Evolutionary conservation across 53 echinoderm and acorn worm species (phyloP).

Genomic region (Apostichopus leukothele): DNA sequence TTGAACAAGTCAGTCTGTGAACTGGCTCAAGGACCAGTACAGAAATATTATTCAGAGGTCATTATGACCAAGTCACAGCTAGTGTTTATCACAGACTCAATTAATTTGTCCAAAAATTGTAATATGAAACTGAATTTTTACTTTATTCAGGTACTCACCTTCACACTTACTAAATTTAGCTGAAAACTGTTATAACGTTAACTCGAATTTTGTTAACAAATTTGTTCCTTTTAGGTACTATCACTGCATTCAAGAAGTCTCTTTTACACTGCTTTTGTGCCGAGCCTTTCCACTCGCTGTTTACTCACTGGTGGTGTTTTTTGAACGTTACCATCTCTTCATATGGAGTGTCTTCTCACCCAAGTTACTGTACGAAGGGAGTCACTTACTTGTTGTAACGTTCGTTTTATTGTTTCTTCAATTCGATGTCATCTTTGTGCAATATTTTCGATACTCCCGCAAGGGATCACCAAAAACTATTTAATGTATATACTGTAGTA

Average conservation of each 20-base stretch:
- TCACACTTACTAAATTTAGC: not conserved
- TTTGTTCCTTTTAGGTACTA: constrained; percentile 50
- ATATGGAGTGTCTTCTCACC: constrained; percentile 99
- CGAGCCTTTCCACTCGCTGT: constrained; percentile 80
- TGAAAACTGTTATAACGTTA: not conserved
- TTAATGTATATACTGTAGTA: not conserved
- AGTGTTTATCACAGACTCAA: no score
- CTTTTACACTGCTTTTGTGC: constrained; percentile 62
- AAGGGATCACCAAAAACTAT: constrained; percentile 50
- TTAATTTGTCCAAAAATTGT: no score
- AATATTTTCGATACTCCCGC: constrained; percentile 31
- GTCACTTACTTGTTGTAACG: constrained; percentile 49
- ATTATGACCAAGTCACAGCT: no score
- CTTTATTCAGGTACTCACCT: no score
- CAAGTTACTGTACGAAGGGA: constrained; percentile 81
- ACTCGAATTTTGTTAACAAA: not conserved
- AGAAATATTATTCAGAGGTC: no score
- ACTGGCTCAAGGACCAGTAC: no score
- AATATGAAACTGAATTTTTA: no score
- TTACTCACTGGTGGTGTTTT: constrained; percentile 75
- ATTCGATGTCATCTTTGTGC: constrained; percentile 32
- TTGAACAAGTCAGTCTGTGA: no score
- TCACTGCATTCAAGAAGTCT: constrained; percentile 62
- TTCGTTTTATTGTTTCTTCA: constrained; percentile 41
- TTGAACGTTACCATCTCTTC: constrained; percentile 93